Evolutionary conservation across 2,888 invertebrate species (phyloP).

Genomic region (Drosophila meridiana): DNA sequence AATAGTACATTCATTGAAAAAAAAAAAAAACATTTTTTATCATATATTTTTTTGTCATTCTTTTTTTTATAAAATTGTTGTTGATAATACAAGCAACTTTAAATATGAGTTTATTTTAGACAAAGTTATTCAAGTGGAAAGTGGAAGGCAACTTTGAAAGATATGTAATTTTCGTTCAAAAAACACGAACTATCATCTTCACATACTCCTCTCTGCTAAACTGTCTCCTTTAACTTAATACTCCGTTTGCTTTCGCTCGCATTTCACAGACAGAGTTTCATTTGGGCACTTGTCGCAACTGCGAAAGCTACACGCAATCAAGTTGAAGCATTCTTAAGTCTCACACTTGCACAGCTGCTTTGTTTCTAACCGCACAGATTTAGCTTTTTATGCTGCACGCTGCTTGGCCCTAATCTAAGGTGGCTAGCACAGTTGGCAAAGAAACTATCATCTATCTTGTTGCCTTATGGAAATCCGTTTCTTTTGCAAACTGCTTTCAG

Average conservation of each 20-base stretch:
- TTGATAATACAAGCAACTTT: neutral
- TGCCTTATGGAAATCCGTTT: constrained; percentile 67
- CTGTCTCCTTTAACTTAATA: neutral
- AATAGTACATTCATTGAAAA: no score
- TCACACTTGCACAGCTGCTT: constrained; percentile 10
- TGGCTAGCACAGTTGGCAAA: constrained; percentile 21
- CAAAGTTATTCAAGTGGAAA: neutral
- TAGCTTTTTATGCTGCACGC: constrained; percentile 6
- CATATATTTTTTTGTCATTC: no score
- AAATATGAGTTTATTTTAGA: neutral
- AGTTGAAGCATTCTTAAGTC: constrained; percentile 31
- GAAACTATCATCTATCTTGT: constrained; percentile 57
- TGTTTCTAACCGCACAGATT: constrained; percentile 24
- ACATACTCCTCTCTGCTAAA: neutral
- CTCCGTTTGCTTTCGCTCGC: neutral
- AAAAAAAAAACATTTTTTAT: no score
- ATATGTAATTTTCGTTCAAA: neutral
- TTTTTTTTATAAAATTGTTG: no score
- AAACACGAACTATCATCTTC: no score
- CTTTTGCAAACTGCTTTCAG: constrained; percentile 16
- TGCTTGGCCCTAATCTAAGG: constrained; percentile 41
- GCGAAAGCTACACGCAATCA: constrained; percentile 34
- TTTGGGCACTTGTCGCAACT: constrained; percentile 25
- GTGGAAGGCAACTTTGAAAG: neutral
- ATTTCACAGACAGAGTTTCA: constrained; percentile 22